These are phyloP conservation scores for Hippocampus guttulatus DNA, from an alignment of 2,113 vertebrate species.

Conservation along the genomic window DNA sequence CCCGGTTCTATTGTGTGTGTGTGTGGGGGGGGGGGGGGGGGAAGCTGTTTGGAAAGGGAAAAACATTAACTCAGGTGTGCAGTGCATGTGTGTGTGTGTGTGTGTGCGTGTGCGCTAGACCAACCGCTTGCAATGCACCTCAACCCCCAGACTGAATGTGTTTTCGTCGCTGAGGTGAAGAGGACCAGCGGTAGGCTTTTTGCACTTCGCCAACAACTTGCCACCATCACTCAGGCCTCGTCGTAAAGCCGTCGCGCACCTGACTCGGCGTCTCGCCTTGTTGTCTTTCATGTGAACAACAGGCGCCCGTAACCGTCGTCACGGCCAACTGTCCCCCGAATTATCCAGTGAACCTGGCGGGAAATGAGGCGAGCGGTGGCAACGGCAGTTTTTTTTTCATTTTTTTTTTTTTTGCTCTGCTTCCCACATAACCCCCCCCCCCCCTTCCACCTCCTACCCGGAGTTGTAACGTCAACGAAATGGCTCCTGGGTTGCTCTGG, in stretches of 20 bases:
- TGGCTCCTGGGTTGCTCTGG: constrained; percentile 12
- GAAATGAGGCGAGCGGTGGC: not conserved
- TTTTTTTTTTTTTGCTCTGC: not conserved
- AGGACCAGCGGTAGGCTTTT: not conserved
- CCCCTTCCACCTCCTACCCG: not conserved
- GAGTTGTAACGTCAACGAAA: constrained; percentile 18
- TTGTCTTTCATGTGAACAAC: constrained; percentile 4
- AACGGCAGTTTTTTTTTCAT: not conserved
- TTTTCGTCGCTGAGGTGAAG: constrained; percentile 22
- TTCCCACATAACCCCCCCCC: no score
- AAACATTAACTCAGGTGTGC: constrained; percentile 5
- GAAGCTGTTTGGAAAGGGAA: constrained; percentile 16
- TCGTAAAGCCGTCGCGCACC: constrained; percentile 14
- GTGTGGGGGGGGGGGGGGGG: no score
- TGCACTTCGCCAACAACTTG: not conserved
- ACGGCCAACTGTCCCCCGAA: constrained; percentile 1
- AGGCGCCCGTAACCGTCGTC: not conserved
- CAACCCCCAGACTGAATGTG: not conserved
- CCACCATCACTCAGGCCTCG: constrained; percentile 11
- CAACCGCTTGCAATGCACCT: not conserved
- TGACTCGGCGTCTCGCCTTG: not conserved
- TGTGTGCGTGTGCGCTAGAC: constrained; percentile 6
- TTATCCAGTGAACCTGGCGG: not conserved
- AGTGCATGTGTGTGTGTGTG: not conserved
- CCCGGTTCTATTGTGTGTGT: not conserved